Conservation (phyloP, 2,888 invertebrate genomes). For the Xanthia icteritia region DNA sequence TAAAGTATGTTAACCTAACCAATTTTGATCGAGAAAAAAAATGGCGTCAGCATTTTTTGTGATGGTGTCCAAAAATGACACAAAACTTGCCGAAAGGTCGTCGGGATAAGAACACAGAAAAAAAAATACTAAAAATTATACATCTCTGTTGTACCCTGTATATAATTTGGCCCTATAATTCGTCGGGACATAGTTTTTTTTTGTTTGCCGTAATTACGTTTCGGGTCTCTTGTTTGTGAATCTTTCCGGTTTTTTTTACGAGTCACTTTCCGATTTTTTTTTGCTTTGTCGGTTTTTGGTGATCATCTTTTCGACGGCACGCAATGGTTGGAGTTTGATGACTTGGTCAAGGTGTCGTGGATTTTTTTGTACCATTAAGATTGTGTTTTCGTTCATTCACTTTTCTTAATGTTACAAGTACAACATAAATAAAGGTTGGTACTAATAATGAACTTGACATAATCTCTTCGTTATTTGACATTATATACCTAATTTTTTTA, state of each 20-base stretch:
- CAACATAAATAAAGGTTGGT: not conserved
- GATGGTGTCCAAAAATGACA: conserved; percentile 77
- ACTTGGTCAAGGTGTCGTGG: conserved; percentile 21
- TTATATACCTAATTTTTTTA: no score
- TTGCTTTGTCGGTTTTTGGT: conserved; percentile 55
- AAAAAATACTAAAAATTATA: conserved; percentile 72
- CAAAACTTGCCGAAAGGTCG: conserved; percentile 72
- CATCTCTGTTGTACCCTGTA: conserved; percentile 55
- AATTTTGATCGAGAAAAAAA: conserved; percentile 61
- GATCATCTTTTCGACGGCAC: conserved; percentile 52
- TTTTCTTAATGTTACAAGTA: not conserved
- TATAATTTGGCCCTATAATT: conserved; percentile 87
- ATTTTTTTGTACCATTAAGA: not conserved
- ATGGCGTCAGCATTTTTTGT: conserved; percentile 68
- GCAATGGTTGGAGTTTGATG: conserved; percentile 52
- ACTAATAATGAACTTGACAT: no score
- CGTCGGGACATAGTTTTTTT: conserved; percentile 72
- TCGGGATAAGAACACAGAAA: conserved; percentile 47
- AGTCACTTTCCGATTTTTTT: conserved; percentile 66
- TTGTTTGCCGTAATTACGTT: conserved; percentile 77
- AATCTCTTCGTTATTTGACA: no score
- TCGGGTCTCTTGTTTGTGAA: conserved; percentile 70
- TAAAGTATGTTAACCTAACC: conserved; percentile 46
- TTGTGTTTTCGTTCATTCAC: not conserved
- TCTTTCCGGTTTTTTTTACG: conserved; percentile 76